Conservation (phyloP, 2,797 vertebrate species). For the Tinamus major region DNA sequence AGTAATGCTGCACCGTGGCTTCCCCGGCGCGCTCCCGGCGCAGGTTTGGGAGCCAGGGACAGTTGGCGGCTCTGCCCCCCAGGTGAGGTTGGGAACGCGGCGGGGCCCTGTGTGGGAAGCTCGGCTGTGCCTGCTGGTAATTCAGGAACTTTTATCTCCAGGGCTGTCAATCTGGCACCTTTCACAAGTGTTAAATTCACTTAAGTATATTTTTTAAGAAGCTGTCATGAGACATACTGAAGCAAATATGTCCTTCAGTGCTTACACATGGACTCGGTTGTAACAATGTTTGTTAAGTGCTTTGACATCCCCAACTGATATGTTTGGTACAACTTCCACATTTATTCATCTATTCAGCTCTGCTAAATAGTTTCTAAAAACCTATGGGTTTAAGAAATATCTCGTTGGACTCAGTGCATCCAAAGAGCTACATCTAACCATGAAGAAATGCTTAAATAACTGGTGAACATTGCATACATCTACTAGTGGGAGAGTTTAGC, state of each 20-base stretch:
- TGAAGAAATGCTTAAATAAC: background rate
- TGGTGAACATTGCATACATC: background rate
- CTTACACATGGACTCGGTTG: constrained; percentile 75
- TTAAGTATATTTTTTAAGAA: constrained; percentile 70
- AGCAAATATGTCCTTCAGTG: constrained; percentile 76
- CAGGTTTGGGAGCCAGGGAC: constrained; percentile 64
- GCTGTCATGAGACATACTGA: constrained; percentile 77
- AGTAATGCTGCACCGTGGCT: constrained; percentile 46
- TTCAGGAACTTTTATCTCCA: constrained; percentile 62
- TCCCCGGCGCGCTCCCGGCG: background rate
- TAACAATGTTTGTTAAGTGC: constrained; percentile 76
- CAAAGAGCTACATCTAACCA: background rate
- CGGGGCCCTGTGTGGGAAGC: constrained; percentile 62
- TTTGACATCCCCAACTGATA: constrained; percentile 73
- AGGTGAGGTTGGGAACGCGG: constrained; percentile 51
- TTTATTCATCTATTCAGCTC: constrained; percentile 70
- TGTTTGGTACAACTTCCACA: constrained; percentile 72
- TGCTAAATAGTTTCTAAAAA: constrained; percentile 61
- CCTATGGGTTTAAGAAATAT: constrained; percentile 7
- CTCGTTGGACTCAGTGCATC: background rate
- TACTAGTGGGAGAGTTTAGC: background rate
- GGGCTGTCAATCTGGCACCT: constrained; percentile 74
- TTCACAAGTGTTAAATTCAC: constrained; percentile 75
- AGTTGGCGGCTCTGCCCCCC: constrained; percentile 33
- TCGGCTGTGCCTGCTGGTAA: constrained; percentile 62